Evolutionary conservation across 2,888 invertebrate genomes (phyloP).

Genomic region (Argyresthia goedartella): DNA sequence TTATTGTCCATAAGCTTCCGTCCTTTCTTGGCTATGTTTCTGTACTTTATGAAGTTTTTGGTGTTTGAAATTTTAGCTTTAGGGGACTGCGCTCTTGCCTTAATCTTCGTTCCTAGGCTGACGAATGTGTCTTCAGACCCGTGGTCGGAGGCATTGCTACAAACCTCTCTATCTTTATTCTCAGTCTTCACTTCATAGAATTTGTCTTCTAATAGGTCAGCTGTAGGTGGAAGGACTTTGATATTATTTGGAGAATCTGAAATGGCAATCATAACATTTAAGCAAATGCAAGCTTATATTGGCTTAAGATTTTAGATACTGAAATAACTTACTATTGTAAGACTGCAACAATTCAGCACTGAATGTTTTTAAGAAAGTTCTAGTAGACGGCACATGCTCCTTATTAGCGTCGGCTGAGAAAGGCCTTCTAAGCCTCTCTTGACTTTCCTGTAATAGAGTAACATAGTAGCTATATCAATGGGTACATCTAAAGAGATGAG

Average conservation of each 20-base stretch:
- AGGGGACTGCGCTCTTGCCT: conserved; percentile 55
- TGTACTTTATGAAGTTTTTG: conserved; percentile 39
- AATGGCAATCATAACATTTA: neutral
- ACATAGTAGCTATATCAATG: neutral
- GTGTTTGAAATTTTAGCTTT: conserved; percentile 34
- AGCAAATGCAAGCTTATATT: too few species aligned
- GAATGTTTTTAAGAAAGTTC: conserved; percentile 44
- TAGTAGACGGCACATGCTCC: conserved; percentile 39
- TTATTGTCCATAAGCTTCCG: conserved; percentile 37
- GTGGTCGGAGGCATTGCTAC: conserved; percentile 58
- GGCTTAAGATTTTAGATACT: too few species aligned
- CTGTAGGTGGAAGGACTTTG: conserved; percentile 50
- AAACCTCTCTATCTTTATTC: conserved; percentile 29
- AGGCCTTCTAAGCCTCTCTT: conserved; percentile 51
- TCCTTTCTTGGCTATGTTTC: conserved; percentile 40
- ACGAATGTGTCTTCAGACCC: conserved; percentile 64
- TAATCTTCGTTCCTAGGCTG: conserved; percentile 63
- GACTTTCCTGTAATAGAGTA: conserved; percentile 37
- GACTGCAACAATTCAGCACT: conserved; percentile 47
- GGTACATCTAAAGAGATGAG: neutral
- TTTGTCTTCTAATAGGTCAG: conserved; percentile 38
- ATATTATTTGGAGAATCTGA: conserved; percentile 40
- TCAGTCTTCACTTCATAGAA: conserved; percentile 12
- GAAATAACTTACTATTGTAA: conserved; percentile 35
- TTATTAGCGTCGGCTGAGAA: conserved; percentile 54